phyloP scores from a whole-genome alignment of 1,140 invertebrate genomes.

The Drosophila carrolli region DNA sequence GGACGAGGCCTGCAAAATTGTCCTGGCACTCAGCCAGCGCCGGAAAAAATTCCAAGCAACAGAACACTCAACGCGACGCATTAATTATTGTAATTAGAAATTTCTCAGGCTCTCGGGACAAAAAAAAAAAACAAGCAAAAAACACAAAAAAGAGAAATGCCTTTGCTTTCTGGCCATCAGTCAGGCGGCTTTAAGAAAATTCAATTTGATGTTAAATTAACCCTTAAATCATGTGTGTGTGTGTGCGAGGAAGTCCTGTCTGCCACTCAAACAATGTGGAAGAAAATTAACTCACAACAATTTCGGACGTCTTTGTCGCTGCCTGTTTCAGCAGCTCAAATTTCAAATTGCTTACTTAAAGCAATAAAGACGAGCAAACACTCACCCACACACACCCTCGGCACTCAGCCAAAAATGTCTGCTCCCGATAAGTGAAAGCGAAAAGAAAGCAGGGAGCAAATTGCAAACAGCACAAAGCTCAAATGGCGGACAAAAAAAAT shows the following conservation, averaged over 20 bases:
- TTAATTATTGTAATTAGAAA: conserved; percentile 79
- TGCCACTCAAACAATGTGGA: conserved; percentile 65
- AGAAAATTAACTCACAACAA: conserved; percentile 68
- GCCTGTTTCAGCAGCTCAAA: conserved; percentile 59
- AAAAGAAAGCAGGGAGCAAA: conserved; percentile 43
- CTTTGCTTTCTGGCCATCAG: conserved; percentile 50
- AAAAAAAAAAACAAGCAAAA: conserved; percentile 9
- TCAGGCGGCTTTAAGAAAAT: conserved; percentile 46
- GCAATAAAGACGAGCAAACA: conserved; percentile 68
- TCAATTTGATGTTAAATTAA: conserved; percentile 70
- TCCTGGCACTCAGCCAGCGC: conserved; percentile 39
- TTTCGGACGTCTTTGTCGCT: conserved; percentile 39
- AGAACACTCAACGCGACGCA: conserved; percentile 53
- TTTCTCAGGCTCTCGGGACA: conserved; percentile 46
- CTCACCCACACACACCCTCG: conserved; percentile 13
- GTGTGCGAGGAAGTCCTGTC: conserved; percentile 1
- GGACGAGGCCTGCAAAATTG: conserved; percentile 36
- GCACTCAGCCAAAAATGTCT: conserved; percentile 69
- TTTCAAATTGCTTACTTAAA: conserved; percentile 81
- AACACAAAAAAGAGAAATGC: conserved; percentile 3
- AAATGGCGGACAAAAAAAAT: conserved; percentile 15
- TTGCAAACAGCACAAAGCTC: conserved; percentile 46
- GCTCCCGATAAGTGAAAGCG: conserved; percentile 43
- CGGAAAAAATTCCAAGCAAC: conserved; percentile 26
- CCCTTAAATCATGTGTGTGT: conserved; percentile 60